Evolutionary conservation across 2,888 invertebrate species (phyloP).

Genomic region (Dynastes tityus): DNA sequence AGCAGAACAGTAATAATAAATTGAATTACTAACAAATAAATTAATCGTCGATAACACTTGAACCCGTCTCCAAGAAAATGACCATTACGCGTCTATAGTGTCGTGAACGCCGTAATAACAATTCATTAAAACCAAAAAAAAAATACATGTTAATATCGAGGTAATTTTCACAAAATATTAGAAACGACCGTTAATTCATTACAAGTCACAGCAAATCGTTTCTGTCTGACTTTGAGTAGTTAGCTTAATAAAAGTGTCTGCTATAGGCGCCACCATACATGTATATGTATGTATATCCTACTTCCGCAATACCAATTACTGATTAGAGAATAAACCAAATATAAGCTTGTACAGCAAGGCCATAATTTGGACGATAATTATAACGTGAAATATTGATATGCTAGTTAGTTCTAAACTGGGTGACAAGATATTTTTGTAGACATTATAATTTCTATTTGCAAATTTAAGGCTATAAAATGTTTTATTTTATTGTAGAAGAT

Average conservation of each 20-base stretch:
- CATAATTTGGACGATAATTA: conserved; percentile 25
- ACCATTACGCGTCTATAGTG: conserved; percentile 4
- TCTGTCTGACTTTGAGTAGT: conserved; percentile 2
- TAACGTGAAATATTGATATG: conserved; percentile 13
- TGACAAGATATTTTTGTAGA: neutral
- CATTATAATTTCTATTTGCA: no score
- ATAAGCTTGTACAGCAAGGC: neutral
- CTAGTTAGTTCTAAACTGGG: conserved; percentile 2
- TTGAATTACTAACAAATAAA: conserved; percentile 4
- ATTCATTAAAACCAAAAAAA: neutral
- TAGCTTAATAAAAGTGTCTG: neutral
- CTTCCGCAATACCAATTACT: conserved; percentile 25
- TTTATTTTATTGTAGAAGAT: no score
- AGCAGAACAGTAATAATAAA: conserved; percentile 4
- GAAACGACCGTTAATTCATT: no score
- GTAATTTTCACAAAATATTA: no score
- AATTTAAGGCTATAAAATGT: no score
- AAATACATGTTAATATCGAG: neutral
- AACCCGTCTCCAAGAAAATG: conserved; percentile 1
- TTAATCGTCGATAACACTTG: neutral
- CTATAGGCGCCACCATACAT: neutral
- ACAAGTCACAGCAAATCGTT: neutral
- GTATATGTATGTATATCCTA: neutral
- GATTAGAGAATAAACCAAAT: conserved; percentile 14
- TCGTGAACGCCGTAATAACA: neutral